Conservation (phyloP, 2,888 invertebrate genomes). For the Abrostola tripartita region DNA sequence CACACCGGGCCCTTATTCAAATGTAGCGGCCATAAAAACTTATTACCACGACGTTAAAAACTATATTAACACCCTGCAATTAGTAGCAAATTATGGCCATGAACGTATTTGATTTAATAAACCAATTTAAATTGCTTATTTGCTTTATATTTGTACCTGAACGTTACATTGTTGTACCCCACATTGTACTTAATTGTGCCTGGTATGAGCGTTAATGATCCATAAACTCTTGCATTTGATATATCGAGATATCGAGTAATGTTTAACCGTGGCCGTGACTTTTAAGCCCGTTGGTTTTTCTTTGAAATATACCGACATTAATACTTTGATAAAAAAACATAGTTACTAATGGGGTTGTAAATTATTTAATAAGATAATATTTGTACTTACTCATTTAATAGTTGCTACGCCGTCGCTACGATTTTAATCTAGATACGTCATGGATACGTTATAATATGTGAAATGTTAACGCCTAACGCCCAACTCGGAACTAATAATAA, state of each 20-base stretch:
- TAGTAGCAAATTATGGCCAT: slow-evolving; percentile 48
- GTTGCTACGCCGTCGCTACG: too few species aligned
- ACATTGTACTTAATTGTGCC: slow-evolving; percentile 29
- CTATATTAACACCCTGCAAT: slow-evolving; percentile 54
- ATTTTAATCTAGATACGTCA: too few species aligned
- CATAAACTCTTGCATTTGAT: slow-evolving; percentile 15
- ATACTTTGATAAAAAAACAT: neutral
- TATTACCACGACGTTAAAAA: slow-evolving; percentile 46
- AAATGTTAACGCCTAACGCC: too few species aligned
- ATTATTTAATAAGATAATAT: too few species aligned
- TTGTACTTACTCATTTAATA: too few species aligned
- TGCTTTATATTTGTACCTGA: slow-evolving; percentile 39
- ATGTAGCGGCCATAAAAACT: slow-evolving; percentile 48
- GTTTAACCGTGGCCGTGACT: slow-evolving; percentile 4
- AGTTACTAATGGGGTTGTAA: neutral
- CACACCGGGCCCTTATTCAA: slow-evolving; percentile 46
- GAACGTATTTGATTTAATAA: slow-evolving; percentile 56
- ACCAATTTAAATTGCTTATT: slow-evolving; percentile 50
- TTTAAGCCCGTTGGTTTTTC: neutral
- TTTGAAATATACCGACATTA: neutral
- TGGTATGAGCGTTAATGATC: slow-evolving; percentile 26
- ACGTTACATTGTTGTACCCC: slow-evolving; percentile 29
- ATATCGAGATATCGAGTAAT: slow-evolving; percentile 15
- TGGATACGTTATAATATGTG: too few species aligned
- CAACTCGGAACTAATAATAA: too few species aligned